Conservation (phyloP, 2,113 vertebrate genomes). For the Siniperca knerii region DNA sequence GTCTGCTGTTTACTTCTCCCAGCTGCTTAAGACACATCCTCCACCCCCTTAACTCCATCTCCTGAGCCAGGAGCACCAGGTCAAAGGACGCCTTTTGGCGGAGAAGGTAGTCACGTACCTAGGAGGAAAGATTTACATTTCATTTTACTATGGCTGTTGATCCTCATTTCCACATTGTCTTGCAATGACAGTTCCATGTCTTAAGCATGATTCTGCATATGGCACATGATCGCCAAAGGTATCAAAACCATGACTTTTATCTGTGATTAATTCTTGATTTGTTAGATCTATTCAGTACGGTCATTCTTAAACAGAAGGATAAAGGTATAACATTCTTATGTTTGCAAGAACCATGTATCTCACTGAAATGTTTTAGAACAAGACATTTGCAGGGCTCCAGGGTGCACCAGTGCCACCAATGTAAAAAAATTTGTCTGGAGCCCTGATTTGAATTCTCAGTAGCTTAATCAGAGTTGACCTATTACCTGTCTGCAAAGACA, state of each 20-base stretch:
- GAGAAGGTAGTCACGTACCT: constrained; percentile 88
- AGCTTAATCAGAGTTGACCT: not conserved
- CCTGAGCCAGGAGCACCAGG: constrained; percentile 87
- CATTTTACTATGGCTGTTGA: not conserved
- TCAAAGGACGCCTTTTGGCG: constrained; percentile 93
- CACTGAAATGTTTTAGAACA: not conserved
- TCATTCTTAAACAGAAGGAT: not conserved
- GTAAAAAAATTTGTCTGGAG: too few relatives aligned
- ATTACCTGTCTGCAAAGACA: not conserved
- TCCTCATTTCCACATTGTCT: not conserved
- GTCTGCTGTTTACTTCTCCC: constrained; percentile 77
- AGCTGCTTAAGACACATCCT: constrained; percentile 79
- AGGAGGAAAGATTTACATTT: not conserved
- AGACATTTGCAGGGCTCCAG: not conserved
- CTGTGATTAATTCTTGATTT: not conserved
- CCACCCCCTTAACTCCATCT: constrained; percentile 87
- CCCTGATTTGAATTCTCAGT: not conserved
- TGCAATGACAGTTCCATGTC: not conserved
- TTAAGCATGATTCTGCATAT: not conserved
- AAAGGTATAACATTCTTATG: not conserved
- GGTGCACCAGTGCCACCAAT: too few relatives aligned
- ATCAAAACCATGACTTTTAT: not conserved
- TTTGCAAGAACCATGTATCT: not conserved
- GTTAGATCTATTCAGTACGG: not conserved
- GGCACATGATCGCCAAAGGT: not conserved